Evolutionary conservation across 2,888 invertebrate genomes (phyloP), one percentile per base, ranked within the genome.

Genomic region (Epistrophe grossulariae): DNA sequence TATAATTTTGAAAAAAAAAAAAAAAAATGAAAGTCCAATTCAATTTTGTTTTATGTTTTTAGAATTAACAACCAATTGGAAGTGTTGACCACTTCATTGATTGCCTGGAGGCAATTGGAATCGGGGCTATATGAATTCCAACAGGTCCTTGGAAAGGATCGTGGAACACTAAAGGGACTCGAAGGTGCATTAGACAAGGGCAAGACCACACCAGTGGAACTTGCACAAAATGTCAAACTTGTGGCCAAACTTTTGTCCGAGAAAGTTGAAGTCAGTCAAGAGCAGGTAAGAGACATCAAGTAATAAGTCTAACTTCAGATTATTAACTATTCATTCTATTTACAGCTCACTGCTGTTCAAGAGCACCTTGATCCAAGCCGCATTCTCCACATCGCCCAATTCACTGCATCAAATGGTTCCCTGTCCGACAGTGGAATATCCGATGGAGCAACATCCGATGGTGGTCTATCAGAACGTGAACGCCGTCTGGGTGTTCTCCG

Each of bases 71-170:
- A 95, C 89, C 96, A 96, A 91, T 93, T 97, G 90, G 94, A 95
- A 89, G 95, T 95, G 88, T 93, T 97, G 79, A 96, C 96, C 90
- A 95, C 95, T 89, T 95, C 96, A 13, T 94, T 96, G 64, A 94
- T 94, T 89, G 95, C 95, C 40, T 96, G 96, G 96, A 94, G 95
- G 76, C 96, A 97, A 91, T 95, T 97, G 93, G 96, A 96, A 91
- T 94, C 94, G 81, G 96, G 97, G 11, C 93, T 97, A 76, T 95
- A 95, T 17, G 97, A 97, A 91, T 94, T 97, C 85, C 96, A 96
- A 90, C 95, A 95, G 70, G 97, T 96, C 38, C 92, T 97, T 70
- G 94, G 95, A 40, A 95, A 96, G 88, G 97, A 97, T 92, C 91
- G 93, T 60, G 93, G 93, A 82, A 93, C 93, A 10, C 88, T 93